phyloP scores from a whole-genome alignment of 2,113 vertebrate species.

The Stigmatopora argus region DNA sequence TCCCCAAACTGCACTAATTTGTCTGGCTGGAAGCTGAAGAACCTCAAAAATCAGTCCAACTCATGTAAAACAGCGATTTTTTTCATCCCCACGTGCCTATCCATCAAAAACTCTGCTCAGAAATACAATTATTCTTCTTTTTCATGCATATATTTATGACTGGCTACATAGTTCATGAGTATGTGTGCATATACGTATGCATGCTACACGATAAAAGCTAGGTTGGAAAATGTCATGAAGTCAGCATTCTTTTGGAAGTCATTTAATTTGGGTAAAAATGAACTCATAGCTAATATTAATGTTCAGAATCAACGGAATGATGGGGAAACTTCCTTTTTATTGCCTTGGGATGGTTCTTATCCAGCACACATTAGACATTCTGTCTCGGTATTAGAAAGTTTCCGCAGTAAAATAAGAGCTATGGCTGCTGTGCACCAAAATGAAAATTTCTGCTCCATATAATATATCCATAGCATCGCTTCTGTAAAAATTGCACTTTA shows the following conservation, averaged over 20 bases:
- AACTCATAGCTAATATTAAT: neutral
- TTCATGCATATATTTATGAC: conserved; percentile 19
- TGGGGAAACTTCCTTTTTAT: neutral
- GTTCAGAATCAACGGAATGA: neutral
- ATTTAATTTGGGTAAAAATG: neutral
- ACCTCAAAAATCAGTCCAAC: conserved; percentile 19
- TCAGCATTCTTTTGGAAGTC: neutral
- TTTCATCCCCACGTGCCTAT: conserved; percentile 9
- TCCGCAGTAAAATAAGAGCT: neutral
- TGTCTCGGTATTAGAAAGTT: neutral
- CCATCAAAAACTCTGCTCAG: conserved; percentile 22
- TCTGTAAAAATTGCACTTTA: neutral
- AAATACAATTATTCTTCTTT: conserved; percentile 20
- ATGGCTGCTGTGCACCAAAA: neutral
- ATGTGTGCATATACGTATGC: conserved; percentile 12
- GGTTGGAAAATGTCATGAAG: neutral
- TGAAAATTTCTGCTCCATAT: neutral
- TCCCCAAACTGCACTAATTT: conserved; percentile 34
- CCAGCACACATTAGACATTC: neutral
- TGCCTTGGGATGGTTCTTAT: neutral
- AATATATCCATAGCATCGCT: neutral
- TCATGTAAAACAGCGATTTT: conserved; percentile 9
- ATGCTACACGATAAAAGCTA: neutral
- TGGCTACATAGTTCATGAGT: conserved; percentile 8
- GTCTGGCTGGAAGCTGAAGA: conserved; percentile 25